A percentile compares a stretch with the other conserved stretches of the same genome.
Evolutionary conservation across 2,113 vertebrate species (phyloP).

Genomic region (Erythrolamprus reginae): DNA sequence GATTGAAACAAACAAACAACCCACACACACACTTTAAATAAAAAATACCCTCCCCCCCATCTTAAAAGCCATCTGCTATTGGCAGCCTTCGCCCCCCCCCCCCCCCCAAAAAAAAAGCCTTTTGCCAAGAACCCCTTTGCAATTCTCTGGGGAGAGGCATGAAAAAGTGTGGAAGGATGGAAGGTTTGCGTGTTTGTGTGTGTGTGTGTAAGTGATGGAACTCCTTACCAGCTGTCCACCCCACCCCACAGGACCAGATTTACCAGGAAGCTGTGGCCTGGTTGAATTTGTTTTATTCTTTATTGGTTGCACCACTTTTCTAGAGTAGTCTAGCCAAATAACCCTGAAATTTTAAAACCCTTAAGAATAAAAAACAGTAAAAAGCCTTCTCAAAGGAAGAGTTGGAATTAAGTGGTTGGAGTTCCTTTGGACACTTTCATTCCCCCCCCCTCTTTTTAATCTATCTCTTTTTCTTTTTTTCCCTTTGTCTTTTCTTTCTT

Average conservation of each 20-base stretch:
- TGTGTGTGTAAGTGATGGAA: not conserved
- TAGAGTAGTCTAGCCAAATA: not conserved
- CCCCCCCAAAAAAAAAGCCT: no score
- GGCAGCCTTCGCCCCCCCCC: no score
- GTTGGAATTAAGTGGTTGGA: not conserved
- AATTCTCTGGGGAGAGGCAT: not conserved
- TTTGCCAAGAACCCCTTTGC: not conserved
- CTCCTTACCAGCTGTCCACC: no score
- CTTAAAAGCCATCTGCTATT: not conserved
- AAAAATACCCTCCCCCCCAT: not conserved
- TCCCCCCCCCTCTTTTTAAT: no score
- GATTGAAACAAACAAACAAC: not conserved
- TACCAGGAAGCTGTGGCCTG: not conserved
- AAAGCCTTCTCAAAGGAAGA: not conserved
- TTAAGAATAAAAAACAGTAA: not conserved
- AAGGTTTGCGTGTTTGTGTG: no score
- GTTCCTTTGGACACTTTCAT: not conserved
- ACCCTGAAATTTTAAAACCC: not conserved
- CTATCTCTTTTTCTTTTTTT: no score
- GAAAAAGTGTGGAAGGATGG: no score
- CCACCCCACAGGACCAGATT: no score
- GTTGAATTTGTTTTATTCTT: not conserved
- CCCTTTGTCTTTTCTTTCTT: no score
- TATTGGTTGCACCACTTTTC: not conserved
- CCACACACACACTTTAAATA: not conserved